phyloP scores from a whole-genome alignment of 2,888 invertebrate species.

The Sarcophaga variegata region DNA sequence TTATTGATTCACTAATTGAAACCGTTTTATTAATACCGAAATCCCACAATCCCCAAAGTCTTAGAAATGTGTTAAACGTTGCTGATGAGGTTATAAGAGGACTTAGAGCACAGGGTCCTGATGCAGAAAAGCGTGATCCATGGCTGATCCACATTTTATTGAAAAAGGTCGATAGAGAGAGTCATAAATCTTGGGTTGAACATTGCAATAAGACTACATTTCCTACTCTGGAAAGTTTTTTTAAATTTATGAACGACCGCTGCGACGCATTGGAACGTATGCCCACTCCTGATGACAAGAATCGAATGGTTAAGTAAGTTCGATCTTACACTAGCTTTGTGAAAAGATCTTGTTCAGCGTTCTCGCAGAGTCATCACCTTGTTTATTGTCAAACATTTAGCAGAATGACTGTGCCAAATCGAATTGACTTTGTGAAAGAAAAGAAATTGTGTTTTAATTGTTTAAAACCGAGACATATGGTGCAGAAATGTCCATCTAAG shows the following conservation, averaged over 20 bases:
- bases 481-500: conserved; percentile 15
- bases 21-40: conserved; percentile 20
- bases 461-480: conserved; percentile 31
- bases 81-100: conserved; percentile 49
- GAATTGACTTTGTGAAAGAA: conserved; percentile 1
- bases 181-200: conserved; percentile 39
- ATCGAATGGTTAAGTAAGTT: not conserved
- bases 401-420: not conserved
- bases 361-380: not conserved
- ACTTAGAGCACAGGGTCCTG: conserved; percentile 25
- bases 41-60: not conserved
- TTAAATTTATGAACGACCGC: conserved; percentile 5
- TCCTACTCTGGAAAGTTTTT: conserved; percentile 27
- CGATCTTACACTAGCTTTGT: not conserved
- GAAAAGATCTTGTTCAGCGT: not conserved
- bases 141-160: conserved; percentile 51
- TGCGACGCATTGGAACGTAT: not conserved
- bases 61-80: conserved; percentile 3
- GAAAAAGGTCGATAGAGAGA: conserved; percentile 46
- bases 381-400: not conserved
- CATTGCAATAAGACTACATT: conserved; percentile 18
- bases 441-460: conserved; percentile 27
- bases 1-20: conserved; percentile 44
- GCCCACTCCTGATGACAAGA: conserved; percentile 7
- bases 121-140: conserved; percentile 45